Base-by-base conservation (phyloP, 2,797 vertebrate species). In the Hybognathus amarus region DNA sequence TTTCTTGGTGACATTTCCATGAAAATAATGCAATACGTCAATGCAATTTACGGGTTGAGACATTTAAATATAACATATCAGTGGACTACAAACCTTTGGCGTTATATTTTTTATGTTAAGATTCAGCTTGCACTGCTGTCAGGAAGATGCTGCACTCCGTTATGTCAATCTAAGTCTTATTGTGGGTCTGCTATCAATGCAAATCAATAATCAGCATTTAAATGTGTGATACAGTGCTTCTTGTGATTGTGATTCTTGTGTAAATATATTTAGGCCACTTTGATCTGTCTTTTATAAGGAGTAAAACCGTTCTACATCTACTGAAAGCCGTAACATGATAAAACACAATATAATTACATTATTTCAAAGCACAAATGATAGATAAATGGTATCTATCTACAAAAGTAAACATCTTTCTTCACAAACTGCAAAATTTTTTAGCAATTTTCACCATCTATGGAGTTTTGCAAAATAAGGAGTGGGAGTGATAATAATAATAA, bases 1-100 rank as follows among this genome's bases (percentile, higher is more conserved):
- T 66, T 64, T 82, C 38, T 54, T 36, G 52, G 10, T 70, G 50
- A 70, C 50, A 80, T 80, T 70, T 80, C 15, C 52, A 33, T 56
- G n/a, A 30, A 59, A 42, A 59, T 68, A 54, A 38, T 38, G 36
- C 9, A 42, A 22, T 18, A 17, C 12, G 33, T 59, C 73, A 76
- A 59, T 24, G 73, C 52, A 76, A 54, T 75, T 54, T n/a, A 56
- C 12, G 3, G 50, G 6, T n/a, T 75, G 50, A 54, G 33, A n/a
- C 50, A 76, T 74, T 74, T 54, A 74, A 54, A 54, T 74, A 52
- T 22, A 74, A 74, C 20, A 8, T 36, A 11, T 74, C 20, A 36
- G 30, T 74, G 30, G 71, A 4, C 30, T 15, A 74, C 20, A 74
- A 74, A 36, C 30, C 20, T 36, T 74, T 54, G 1, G 27, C 8